Conservation (phyloP, 2,113 vertebrate genomes). For the Parus major region DNA sequence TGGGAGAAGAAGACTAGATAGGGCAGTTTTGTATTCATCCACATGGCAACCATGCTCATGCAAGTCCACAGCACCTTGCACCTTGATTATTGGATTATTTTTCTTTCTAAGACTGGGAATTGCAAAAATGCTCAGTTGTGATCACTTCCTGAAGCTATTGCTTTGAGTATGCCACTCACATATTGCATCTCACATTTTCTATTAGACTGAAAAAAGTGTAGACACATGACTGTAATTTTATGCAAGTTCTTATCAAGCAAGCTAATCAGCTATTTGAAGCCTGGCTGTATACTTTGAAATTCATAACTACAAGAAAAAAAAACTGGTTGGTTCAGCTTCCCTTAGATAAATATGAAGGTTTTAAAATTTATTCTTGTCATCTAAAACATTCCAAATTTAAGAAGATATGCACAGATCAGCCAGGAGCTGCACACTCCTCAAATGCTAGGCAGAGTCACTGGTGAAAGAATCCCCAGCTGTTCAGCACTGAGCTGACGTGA, state of each 20-base stretch:
- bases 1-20: not conserved
- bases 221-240: not conserved
- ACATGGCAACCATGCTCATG: not conserved
- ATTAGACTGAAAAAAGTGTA: not conserved
- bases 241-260: not conserved
- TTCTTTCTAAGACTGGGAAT: not conserved
- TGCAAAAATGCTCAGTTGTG: not conserved
- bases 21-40: not conserved
- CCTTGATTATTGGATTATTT: not conserved
- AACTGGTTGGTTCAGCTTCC: not conserved
- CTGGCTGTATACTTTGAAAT: not conserved
- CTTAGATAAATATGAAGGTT: not conserved
- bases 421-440: not conserved
- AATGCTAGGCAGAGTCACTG: not conserved
- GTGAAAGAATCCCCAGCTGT: not conserved
- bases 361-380: not conserved
- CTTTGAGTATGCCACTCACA: not conserved
- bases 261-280: not conserved
- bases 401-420: not conserved
- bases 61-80: not conserved
- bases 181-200: not conserved
- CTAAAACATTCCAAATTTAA: not conserved
- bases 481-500: not conserved
- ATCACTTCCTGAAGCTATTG: not conserved
- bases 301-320: not conserved